Base-by-base conservation (phyloP, 1,140 invertebrate species). In the Helicoverpa armigera region DNA sequence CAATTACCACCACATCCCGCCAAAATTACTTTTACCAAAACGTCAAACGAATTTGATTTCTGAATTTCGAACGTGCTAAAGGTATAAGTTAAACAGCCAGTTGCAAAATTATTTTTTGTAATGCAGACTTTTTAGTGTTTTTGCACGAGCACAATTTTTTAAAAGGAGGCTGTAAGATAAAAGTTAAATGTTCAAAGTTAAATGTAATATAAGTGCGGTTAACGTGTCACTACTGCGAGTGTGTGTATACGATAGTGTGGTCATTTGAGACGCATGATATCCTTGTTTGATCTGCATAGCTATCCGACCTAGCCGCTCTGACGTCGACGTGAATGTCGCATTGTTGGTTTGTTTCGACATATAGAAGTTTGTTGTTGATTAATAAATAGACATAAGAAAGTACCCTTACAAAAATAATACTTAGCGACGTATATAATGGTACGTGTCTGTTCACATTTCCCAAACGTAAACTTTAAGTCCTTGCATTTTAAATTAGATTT, bases 221-320 rank as follows among this genome's bases (percentile, higher is more conserved):
- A 7, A 14, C 50, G 53, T n/a, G 53, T 73, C 3, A 53, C 31
- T 54, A 35, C 29, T 29, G 18, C 51, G 70, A 54, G 14, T 58
- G 51, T 31, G 70, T 10, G n/a, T n/a, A 23, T 58, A 73, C 29
- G 16, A 70, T 73, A 58, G 50, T 56, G 70, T 5, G 23, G 53
- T 73, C 53, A 73, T 54, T 70, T 70, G 70, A 56, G 70, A 14
- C 51, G 53, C 53, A 35, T n/a, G 70, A 73, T 73, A 73, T 73
- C 70, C 70, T 73, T 58, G 70, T 73, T 54, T 73, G 70, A 73
- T 73, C 70, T 58, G 56, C 70, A 58, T 73, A 18, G 9, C 11
- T 18, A 73, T 16, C 70, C 53, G 70, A 56, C 13, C 31, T 35
- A 16, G 29, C 29, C 12, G 53, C 53, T 16, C 3, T 31, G 51